These are phyloP conservation scores for Nesidiocoris tenuis DNA, from an alignment of 2,888 invertebrate genomes.

Conservation along the genomic window DNA sequence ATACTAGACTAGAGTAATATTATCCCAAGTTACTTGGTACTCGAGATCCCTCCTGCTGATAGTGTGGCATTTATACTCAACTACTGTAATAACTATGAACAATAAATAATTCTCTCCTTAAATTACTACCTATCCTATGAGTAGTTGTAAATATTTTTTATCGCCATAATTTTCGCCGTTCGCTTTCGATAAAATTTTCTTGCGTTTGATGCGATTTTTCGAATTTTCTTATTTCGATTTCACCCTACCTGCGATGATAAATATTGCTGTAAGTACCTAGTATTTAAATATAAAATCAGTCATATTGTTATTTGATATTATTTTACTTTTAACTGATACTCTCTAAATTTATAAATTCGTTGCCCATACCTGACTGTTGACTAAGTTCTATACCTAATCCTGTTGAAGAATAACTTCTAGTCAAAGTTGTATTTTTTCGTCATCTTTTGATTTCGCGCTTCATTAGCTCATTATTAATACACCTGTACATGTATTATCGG, in stretches of 20 bases:
- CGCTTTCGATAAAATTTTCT: too few species aligned
- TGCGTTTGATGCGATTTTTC: too few species aligned
- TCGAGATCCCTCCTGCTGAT: not conserved
- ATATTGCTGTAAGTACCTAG: too few species aligned
- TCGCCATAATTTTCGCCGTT: not conserved
- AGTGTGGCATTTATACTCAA: not conserved
- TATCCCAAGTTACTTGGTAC: not conserved
- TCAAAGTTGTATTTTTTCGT: slow-evolving; percentile 15
- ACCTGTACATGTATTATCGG: slow-evolving; percentile 31
- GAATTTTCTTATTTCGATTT: too few species aligned
- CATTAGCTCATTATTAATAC: slow-evolving; percentile 26
- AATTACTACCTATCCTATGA: not conserved
- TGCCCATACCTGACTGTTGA: too few species aligned
- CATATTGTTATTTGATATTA: too few species aligned
- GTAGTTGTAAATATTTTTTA: not conserved
- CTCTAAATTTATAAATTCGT: too few species aligned
- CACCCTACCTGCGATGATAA: too few species aligned
- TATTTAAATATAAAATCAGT: too few species aligned
- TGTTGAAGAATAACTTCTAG: slow-evolving; percentile 11
- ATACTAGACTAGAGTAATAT: not conserved
- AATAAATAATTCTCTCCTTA: not conserved
- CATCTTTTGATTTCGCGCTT: slow-evolving; percentile 15
- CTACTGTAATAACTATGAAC: not conserved
- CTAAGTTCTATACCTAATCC: too few species aligned
- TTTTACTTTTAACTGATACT: too few species aligned